Evolutionary conservation across 2,113 vertebrate genomes (phyloP).

Genomic region (Lepisosteus osseus): DNA sequence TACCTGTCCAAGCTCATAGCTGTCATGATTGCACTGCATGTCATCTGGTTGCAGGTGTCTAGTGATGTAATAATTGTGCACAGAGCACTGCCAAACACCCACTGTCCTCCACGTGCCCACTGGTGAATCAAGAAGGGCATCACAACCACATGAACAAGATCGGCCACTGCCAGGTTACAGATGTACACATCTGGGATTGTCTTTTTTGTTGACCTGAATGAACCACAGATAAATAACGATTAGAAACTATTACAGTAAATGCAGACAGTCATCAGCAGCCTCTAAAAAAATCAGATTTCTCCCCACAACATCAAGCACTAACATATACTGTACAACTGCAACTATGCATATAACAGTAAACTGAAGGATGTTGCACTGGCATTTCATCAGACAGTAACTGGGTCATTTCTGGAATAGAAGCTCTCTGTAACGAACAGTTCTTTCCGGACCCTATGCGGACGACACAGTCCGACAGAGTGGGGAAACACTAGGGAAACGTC

Average conservation of each 20-base stretch:
- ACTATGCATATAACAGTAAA: no score
- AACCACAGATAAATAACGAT: neutral
- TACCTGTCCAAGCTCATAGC: conserved; percentile 60
- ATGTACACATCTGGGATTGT: conserved; percentile 60
- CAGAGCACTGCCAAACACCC: conserved; percentile 52
- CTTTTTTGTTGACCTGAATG: conserved; percentile 58
- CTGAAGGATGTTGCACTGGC: no score
- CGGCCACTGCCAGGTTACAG: conserved; percentile 55
- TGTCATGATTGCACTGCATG: conserved; percentile 53
- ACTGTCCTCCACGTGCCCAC: conserved; percentile 49
- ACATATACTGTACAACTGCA: no score
- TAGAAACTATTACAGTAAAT: neutral
- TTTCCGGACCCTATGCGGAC: no score
- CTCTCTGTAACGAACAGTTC: no score
- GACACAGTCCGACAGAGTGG: no score
- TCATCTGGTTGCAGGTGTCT: conserved; percentile 58
- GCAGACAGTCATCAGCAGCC: no score
- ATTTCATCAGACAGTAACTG: no score
- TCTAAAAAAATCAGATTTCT: no score
- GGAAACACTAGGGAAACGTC: no score
- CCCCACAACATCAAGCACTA: no score
- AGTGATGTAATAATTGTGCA: conserved; percentile 56
- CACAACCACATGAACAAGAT: conserved; percentile 51
- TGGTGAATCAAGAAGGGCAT: conserved; percentile 63
- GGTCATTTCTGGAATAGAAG: no score